Conservation (phyloP, 2,797 vertebrate genomes). For the Melopsittacus undulatus region DNA sequence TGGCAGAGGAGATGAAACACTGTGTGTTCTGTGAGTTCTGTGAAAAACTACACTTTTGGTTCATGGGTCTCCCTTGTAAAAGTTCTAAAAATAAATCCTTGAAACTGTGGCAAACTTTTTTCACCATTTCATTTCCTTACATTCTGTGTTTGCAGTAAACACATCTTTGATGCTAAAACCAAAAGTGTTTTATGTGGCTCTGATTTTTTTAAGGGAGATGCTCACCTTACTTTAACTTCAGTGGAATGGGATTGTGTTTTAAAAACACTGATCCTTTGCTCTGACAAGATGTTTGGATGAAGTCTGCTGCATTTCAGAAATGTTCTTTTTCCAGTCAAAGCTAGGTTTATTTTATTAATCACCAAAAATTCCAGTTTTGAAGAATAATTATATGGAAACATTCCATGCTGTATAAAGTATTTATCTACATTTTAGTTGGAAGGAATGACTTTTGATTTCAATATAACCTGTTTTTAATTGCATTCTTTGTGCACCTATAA, state of each 20-base stretch:
- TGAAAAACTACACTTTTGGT: not conserved
- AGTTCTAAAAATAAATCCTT: constrained; percentile 39
- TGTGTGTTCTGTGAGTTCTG: not conserved
- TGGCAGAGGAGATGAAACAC: constrained; percentile 20
- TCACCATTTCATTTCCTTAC: constrained; percentile 20
- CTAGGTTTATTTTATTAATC: not conserved
- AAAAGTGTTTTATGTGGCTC: constrained; percentile 3
- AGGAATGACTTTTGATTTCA: not conserved
- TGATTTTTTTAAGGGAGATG: not conserved
- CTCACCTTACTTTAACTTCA: constrained; percentile 31
- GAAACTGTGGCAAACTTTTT: constrained; percentile 7
- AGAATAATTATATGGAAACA: not conserved
- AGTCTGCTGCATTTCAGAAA: not conserved
- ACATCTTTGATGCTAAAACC: constrained; percentile 40
- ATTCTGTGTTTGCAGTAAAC: constrained; percentile 27
- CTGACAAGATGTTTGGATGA: not conserved
- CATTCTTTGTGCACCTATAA: constrained; percentile 13
- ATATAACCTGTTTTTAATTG: not conserved
- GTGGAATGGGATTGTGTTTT: not conserved
- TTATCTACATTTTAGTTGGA: constrained; percentile 1
- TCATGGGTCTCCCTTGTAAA: not conserved
- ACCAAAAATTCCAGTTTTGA: not conserved
- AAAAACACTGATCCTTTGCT: not conserved
- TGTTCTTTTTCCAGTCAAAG: not conserved
- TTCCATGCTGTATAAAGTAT: not conserved